phyloP scores from a whole-genome alignment of 2,797 vertebrate genomes.

The Poecile montanus region DNA sequence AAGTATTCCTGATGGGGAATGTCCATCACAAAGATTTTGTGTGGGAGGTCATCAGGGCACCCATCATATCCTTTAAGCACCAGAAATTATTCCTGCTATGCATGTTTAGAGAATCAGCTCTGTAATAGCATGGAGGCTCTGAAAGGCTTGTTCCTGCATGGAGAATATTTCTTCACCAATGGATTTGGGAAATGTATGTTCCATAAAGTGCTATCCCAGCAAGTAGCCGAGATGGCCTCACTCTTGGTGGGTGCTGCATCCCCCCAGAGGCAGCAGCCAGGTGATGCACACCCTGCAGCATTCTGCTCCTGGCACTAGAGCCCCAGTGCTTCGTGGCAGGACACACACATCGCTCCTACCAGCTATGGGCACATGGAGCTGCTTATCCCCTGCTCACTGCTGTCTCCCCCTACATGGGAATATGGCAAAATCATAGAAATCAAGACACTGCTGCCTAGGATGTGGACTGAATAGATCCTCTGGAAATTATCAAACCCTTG shows the following conservation, averaged over 20 bases:
- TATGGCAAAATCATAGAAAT: not conserved
- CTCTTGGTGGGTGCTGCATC: not conserved
- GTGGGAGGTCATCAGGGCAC: not conserved
- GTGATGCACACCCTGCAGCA: not conserved
- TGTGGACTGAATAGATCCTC: not conserved
- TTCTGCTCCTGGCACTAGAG: not conserved
- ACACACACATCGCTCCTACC: not conserved
- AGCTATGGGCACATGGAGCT: not conserved
- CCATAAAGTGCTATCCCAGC: not conserved
- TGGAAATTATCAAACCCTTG: not conserved
- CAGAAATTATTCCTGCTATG: not conserved
- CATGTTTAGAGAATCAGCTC: not conserved
- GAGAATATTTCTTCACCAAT: not conserved
- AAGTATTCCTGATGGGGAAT: not conserved
- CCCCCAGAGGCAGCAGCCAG: not conserved
- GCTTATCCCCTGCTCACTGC: not conserved
- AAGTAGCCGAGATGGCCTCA: not conserved
- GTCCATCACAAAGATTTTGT: not conserved
- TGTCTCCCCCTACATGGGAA: not conserved
- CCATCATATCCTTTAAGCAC: not conserved
- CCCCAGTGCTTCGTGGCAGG: not conserved
- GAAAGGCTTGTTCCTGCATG: rapidly evolving
- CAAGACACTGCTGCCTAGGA: not conserved
- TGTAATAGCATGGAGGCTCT: rapidly evolving
- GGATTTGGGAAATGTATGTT: not conserved